These are phyloP conservation scores for Hypanus sabinus DNA, from an alignment of 2,113 vertebrate genomes.

Conservation along the genomic window DNA sequence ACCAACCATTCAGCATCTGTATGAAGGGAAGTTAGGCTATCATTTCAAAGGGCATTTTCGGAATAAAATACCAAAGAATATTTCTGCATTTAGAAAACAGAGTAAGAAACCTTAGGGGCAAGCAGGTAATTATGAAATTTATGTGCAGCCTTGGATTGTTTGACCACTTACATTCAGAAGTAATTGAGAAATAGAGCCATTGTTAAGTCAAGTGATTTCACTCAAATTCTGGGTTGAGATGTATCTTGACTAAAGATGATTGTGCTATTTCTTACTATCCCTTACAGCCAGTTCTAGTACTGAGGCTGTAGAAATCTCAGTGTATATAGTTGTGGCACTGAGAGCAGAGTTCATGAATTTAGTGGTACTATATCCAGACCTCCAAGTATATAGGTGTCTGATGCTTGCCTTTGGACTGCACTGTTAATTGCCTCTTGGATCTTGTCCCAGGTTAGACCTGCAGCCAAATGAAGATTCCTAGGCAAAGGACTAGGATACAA, in stretches of 20 bases:
- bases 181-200: background rate
- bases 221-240: background rate
- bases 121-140: background rate
- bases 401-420: too few species aligned
- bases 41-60: background rate
- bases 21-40: background rate
- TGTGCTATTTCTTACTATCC: too few species aligned
- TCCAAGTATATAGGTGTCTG: too few species aligned
- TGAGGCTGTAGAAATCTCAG: too few species aligned
- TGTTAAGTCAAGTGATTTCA: background rate
- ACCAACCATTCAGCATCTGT: background rate
- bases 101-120: background rate
- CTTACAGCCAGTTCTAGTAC: too few species aligned
- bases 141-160: background rate
- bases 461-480: too few species aligned
- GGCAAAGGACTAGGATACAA: too few species aligned
- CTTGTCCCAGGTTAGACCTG: too few species aligned
- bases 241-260: background rate
- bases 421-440: too few species aligned
- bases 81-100: background rate
- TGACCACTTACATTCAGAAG: background rate
- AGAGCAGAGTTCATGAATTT: too few species aligned
- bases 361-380: too few species aligned
- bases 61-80: background rate
- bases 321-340: too few species aligned